Evolutionary conservation across 2,888 invertebrate species (phyloP), one percentile per base, ranked within the genome.

Genomic region (Pogonocherus hispidulus): DNA sequence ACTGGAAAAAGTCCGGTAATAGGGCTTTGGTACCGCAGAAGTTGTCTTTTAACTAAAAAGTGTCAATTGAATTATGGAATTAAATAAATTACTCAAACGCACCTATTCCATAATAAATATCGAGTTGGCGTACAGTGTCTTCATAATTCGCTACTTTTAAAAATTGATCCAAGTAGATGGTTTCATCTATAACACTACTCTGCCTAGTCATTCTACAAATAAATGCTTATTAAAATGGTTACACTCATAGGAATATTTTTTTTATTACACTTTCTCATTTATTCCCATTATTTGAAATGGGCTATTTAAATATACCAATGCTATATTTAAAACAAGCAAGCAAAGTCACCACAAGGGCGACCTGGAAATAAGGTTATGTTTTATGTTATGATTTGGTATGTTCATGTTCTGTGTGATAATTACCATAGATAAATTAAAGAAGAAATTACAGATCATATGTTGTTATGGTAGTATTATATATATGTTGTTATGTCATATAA

Each of bases 81-180:
- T 3, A 64, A 60, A 8, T 20, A 65, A 9, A 8, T 37, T 32
- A 67, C 59, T 51, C 52, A 35, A n/a, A 41, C 67, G 86, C 87
- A 96, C 97, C 95, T 80, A 95, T 94, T 79, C 95, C 96, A 91
- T 98, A 98, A 84, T 96, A 97, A 80, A 94, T 93, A 86, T 97
- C 96, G 69, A 98, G 87, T 83, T 96, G 96, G 73, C 93, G 89
- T 0, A 97, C 94, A 4, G 95, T 95, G 78, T 96, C 95, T 85
- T 96, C 95, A 87, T 96, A 96, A 82, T 94, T 95, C 8, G 92
- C 92, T 59, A 93, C 91, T 87, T 94, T 94, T 37, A 94, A 84
- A 84, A 92, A 94, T 84, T 93, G 92, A 80, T 94, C 94, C 54
- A 93, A 87, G 85, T 92, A 92, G 5, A 92, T 89, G 51, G 75